Base-by-base conservation (phyloP, 2,113 vertebrate genomes). In the Crocuta crocuta region DNA sequence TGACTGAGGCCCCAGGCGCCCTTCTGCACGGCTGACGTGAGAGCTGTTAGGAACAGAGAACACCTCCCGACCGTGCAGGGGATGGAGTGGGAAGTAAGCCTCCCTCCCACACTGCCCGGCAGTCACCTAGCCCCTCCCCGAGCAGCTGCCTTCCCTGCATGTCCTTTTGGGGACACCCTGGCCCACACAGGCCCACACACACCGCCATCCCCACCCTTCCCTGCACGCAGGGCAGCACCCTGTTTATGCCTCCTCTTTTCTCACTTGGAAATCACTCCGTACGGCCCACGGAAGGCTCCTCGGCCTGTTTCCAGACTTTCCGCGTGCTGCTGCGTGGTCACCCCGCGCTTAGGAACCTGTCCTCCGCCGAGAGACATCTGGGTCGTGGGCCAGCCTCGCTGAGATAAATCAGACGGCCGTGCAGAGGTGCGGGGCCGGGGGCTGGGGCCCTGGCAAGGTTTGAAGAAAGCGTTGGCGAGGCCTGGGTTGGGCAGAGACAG, bases 281-380 rank as follows among this genome's bases (percentile, higher is more conserved):
- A 0, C 10, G 33, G 35, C 66, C 89, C 71, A 11, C 6, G 35
- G 65, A 11, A 11, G 50, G 33, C 19, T 78, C 70, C 63, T 35
- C 10, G 5, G 43, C 55, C 61, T 53, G 1, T 23, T 53, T 73
- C 33, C 63, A 6, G 21, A 45, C 53, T 31, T 12, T 55, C 5
- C 15, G 11, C 6, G 23, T 16, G 0, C 35, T 0, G 0, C 17
- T 31, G 15, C 35, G 4, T 16, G 11, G 26, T 8, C 17, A 0
- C 0, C 5, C 0, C 0, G 0, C 1, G 66, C 24, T 74, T 43
- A 16, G 31, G 48, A 8, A 45, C 16, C 10, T 7, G 26, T 24
- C 79, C 68, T 94, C 83, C 19, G 2, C 66, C 3, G 39, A n/a
- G 43, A 71, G 61, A 61, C 33, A 2, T 10, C 0, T 2, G 1